A percentile compares a stretch with the other conserved stretches of the same genome.
These are phyloP conservation scores for Drosophila melanogaster DNA, from an alignment of 1,140 invertebrate genomes.

Conservation along the genomic window Release_6_plus_ISO1_MT NT_033777.3:10756001-10756500, in stretches of 20 bases:
- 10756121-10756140: neutral
- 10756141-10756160: slow-evolving; percentile 52
- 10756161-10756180: slow-evolving; percentile 47
- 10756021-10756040: slow-evolving; percentile 35
- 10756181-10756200: slow-evolving; percentile 22
- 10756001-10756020: slow-evolving; percentile 2
- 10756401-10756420: slow-evolving; percentile 10
- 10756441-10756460: neutral
- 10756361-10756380: neutral
- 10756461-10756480: too few species aligned
- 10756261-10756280: neutral
- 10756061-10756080: slow-evolving; percentile 20
- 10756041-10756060: slow-evolving; percentile 12
- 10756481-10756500: slow-evolving; percentile 8
- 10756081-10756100: neutral
- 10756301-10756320: slow-evolving; percentile 25
- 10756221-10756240: neutral
- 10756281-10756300: neutral
- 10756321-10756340: slow-evolving; percentile 22
- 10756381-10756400: slow-evolving; percentile 15
- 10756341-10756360: slow-evolving; percentile 34
- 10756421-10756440: slow-evolving; percentile 19
- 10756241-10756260: neutral
- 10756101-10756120: neutral
- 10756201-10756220: neutral